Conservation (phyloP, 2,888 invertebrate genomes). For the Dastarcus helophoroides region DNA sequence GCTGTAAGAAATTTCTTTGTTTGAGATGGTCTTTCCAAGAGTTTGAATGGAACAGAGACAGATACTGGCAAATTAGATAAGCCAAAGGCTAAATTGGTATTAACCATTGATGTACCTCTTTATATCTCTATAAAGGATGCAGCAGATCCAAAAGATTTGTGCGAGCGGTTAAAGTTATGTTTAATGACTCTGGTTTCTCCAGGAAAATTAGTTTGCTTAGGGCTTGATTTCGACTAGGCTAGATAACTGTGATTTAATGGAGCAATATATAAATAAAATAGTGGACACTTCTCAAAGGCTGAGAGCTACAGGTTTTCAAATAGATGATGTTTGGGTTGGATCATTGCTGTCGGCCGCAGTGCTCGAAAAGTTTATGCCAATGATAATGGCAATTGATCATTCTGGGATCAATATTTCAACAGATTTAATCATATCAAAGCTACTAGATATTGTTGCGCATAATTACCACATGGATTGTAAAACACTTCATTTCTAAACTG, state of each 20-base stretch:
- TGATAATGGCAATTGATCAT: constrained; percentile 5
- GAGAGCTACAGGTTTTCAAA: constrained; percentile 1
- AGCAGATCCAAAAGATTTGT: background rate
- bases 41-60: constrained; percentile 36
- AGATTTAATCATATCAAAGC: constrained; percentile 1
- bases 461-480: too few relatives aligned
- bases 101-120: constrained; percentile 4
- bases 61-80: constrained; percentile 2
- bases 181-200: constrained; percentile 3
- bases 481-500: too few relatives aligned
- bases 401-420: too few relatives aligned
- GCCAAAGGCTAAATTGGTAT: constrained; percentile 1
- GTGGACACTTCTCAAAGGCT: background rate
- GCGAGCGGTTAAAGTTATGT: constrained; percentile 2
- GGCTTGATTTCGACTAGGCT: constrained; percentile 1
- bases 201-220: background rate
- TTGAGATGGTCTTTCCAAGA: constrained; percentile 30
- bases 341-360: constrained; percentile 1
- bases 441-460: constrained; percentile 2
- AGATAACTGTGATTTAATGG: constrained; percentile 3
- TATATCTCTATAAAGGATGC: constrained; percentile 2
- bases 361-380: constrained; percentile 2
- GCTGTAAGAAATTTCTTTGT: constrained; percentile 24
- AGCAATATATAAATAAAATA: background rate
- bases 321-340: background rate